Percentiles rank a stretch among this genome's conserved stretches.
Evolutionary conservation across 2,888 invertebrate species (phyloP).

Genomic region (Cheilosia soror): DNA sequence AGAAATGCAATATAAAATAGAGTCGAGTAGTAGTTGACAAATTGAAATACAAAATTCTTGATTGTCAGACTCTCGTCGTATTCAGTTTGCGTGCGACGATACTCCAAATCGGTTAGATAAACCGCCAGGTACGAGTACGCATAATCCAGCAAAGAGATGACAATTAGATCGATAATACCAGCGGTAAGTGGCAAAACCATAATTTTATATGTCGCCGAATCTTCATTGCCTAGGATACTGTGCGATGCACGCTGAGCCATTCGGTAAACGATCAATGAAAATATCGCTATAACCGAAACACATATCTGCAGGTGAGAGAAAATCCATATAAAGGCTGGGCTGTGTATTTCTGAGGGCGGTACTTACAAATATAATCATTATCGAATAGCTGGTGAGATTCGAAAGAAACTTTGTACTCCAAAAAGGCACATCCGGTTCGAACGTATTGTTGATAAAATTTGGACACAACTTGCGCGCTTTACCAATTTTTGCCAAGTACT

Average conservation of each 20-base stretch:
- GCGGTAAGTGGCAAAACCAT: slow-evolving; percentile 90
- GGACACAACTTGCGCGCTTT: slow-evolving; percentile 85
- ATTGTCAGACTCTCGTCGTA: slow-evolving; percentile 94
- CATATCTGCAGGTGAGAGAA: slow-evolving; percentile 84
- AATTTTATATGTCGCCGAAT: slow-evolving; percentile 85
- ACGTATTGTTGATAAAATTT: slow-evolving; percentile 85
- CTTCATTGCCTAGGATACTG: slow-evolving; percentile 84
- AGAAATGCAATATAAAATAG: slow-evolving; percentile 93
- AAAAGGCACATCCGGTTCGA: slow-evolving; percentile 90
- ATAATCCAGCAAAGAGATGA: slow-evolving; percentile 90
- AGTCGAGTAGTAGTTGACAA: slow-evolving; percentile 94
- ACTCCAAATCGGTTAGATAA: slow-evolving; percentile 89
- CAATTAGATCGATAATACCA: slow-evolving; percentile 90
- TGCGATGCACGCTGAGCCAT: slow-evolving; percentile 87
- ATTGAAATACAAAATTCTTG: slow-evolving; percentile 94
- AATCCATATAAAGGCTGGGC: background rate
- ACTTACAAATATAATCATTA: slow-evolving; percentile 84
- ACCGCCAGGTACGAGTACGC: slow-evolving; percentile 88
- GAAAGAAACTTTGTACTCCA: slow-evolving; percentile 90
- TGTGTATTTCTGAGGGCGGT: background rate
- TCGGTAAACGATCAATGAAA: slow-evolving; percentile 91
- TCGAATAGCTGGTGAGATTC: slow-evolving; percentile 88
- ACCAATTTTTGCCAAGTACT: slow-evolving; percentile 87
- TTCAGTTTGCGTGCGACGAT: slow-evolving; percentile 92
- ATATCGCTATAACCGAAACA: slow-evolving; percentile 89